Evolutionary conservation across 2,113 vertebrate species (phyloP).

Genomic region (Psittacula cyanocephala): DNA sequence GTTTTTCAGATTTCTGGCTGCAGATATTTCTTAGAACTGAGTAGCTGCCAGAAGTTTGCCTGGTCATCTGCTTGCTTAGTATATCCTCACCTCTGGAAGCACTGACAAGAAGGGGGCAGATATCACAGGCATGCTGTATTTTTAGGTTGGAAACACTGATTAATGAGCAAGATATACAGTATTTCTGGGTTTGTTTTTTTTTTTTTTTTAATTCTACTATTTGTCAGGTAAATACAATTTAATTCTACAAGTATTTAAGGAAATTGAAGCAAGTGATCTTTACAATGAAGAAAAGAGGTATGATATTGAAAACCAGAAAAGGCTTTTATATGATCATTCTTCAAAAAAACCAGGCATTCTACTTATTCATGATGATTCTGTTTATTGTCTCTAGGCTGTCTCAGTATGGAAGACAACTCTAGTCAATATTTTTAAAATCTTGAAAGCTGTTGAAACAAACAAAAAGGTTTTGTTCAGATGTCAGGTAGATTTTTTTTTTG

Average conservation of each 20-base stretch:
- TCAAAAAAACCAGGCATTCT: background rate
- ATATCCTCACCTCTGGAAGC: background rate
- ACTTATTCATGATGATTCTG: background rate
- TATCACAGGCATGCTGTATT: background rate
- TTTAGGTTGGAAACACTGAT: background rate
- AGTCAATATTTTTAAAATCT: constrained; percentile 2
- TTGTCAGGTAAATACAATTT: background rate
- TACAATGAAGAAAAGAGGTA: background rate
- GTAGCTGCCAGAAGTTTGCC: background rate
- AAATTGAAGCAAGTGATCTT: background rate
- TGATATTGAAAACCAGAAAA: background rate
- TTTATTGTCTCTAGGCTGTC: background rate
- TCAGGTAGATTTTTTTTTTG: constrained; percentile 3
- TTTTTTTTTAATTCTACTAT: background rate
- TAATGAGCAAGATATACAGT: background rate
- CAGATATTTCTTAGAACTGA: background rate
- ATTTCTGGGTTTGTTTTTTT: background rate
- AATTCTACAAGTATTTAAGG: background rate
- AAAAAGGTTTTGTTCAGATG: background rate
- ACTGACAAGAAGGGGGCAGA: background rate
- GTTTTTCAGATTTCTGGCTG: background rate
- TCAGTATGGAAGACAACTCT: background rate
- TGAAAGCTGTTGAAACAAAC: constrained; percentile 1
- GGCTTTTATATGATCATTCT: background rate
- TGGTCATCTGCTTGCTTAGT: background rate